Percentiles rank a stretch among this genome's conserved stretches.
Conservation (phyloP, 2,113 vertebrate genomes). For the Nyctereutes procyonoides region DNA sequence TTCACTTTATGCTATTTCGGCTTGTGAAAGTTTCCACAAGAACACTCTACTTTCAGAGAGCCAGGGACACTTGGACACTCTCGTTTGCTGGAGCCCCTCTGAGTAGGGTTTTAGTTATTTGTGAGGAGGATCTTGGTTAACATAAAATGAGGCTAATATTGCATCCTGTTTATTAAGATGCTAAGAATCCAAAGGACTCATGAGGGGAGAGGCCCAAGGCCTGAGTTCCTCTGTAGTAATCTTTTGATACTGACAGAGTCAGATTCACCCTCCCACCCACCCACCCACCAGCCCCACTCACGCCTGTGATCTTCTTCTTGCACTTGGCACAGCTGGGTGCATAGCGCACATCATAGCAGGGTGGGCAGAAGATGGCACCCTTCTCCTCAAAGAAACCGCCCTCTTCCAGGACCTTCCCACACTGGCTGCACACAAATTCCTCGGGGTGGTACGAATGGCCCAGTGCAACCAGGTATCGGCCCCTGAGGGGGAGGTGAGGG, state of each 20-base stretch:
- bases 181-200: background rate
- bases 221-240: background rate
- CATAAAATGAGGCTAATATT: background rate
- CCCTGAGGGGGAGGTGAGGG: slow-evolving; percentile 83
- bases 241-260: background rate
- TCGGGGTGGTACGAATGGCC: slow-evolving; percentile 98
- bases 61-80: background rate
- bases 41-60: background rate
- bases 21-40: background rate
- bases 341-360: slow-evolving; percentile 95
- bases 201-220: background rate
- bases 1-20: background rate
- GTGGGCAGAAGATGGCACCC: slow-evolving; percentile 95
- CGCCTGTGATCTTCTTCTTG: slow-evolving; percentile 98
- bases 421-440: slow-evolving; percentile 97
- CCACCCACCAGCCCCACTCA: slow-evolving; percentile 81
- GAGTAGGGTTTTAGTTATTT: background rate
- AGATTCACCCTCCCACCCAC: background rate
- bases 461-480: slow-evolving; percentile 96
- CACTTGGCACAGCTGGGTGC: slow-evolving; percentile 97
- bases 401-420: slow-evolving; percentile 94
- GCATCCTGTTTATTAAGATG: background rate
- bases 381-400: slow-evolving; percentile 98
- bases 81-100: background rate
- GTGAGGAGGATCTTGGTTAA: background rate